Conservation (phyloP, 2,888 invertebrate species). For the Neelides folsomi region DNA sequence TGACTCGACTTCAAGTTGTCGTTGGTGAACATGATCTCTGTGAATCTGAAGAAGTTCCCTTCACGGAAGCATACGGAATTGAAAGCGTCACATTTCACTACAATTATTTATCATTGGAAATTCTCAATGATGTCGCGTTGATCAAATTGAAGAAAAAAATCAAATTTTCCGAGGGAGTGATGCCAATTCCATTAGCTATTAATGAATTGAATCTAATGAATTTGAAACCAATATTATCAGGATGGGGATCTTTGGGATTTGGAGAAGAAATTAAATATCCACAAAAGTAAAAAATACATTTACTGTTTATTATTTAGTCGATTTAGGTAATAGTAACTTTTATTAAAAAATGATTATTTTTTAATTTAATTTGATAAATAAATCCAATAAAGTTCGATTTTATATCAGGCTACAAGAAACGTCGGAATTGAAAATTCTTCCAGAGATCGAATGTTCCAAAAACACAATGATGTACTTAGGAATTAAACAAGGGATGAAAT, state of each 20-base stretch:
- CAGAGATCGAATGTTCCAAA: too few relatives aligned
- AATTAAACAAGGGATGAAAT: too few relatives aligned
- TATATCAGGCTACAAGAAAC: too few relatives aligned
- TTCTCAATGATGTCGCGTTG: slow-evolving; percentile 26
- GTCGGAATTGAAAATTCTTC: too few relatives aligned
- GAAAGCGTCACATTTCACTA: slow-evolving; percentile 18
- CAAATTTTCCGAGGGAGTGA: slow-evolving; percentile 19
- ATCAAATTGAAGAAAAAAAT: slow-evolving; percentile 16
- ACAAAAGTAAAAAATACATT: background rate
- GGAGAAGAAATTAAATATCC: slow-evolving; percentile 20
- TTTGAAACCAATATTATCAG: slow-evolving; percentile 13
- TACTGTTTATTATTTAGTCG: too few relatives aligned
- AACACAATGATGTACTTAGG: too few relatives aligned
- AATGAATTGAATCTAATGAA: slow-evolving; percentile 10
- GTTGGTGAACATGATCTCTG: slow-evolving; percentile 25
- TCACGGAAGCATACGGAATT: slow-evolving; percentile 13
- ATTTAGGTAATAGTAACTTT: too few relatives aligned
- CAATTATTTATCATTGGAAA: slow-evolving; percentile 24
- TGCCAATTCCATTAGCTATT: slow-evolving; percentile 16
- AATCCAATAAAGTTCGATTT: too few relatives aligned
- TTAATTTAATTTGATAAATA: too few relatives aligned
- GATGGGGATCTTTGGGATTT: slow-evolving; percentile 21
- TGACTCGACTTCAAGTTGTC: slow-evolving; percentile 17
- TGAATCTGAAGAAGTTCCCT: slow-evolving; percentile 13
- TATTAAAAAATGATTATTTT: too few relatives aligned